Evolutionary conservation across 2,888 invertebrate species (phyloP).

Genomic region (Hypolimnas misippus): DNA sequence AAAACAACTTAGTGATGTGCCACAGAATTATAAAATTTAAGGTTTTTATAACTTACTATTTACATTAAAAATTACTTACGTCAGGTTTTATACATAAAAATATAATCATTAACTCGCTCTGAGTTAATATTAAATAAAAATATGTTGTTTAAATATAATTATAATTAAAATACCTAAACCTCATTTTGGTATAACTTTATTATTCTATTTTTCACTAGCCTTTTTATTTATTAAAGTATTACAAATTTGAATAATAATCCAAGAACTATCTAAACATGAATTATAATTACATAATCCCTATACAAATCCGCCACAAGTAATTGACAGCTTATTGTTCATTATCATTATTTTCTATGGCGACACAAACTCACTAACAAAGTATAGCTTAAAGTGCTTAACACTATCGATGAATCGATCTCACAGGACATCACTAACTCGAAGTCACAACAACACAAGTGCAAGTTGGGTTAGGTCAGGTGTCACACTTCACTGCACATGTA

Average conservation of each 20-base stretch:
- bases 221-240: too few relatives aligned
- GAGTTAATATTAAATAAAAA: not conserved
- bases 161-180: too few relatives aligned
- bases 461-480: conserved; percentile 82
- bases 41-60: not conserved
- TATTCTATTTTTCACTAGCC: too few relatives aligned
- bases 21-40: not conserved
- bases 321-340: too few relatives aligned
- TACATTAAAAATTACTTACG: not conserved
- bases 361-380: too few relatives aligned
- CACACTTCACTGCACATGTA: conserved; percentile 68
- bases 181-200: too few relatives aligned
- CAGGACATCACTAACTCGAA: conserved; percentile 55
- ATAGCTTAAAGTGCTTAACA: not conserved
- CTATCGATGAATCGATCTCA: conserved; percentile 30
- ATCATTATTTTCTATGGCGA: too few relatives aligned
- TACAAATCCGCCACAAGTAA: too few relatives aligned
- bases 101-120: not conserved
- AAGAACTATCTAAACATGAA: too few relatives aligned
- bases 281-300: too few relatives aligned
- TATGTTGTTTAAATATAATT: too few relatives aligned
- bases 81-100: not conserved
- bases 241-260: too few relatives aligned
- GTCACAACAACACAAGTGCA: conserved; percentile 69
- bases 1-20: conserved; percentile 55